Evolutionary conservation across 2,888 invertebrate species (phyloP), one percentile per base, ranked within the genome.

Genomic region (Tortricodes alternella): DNA sequence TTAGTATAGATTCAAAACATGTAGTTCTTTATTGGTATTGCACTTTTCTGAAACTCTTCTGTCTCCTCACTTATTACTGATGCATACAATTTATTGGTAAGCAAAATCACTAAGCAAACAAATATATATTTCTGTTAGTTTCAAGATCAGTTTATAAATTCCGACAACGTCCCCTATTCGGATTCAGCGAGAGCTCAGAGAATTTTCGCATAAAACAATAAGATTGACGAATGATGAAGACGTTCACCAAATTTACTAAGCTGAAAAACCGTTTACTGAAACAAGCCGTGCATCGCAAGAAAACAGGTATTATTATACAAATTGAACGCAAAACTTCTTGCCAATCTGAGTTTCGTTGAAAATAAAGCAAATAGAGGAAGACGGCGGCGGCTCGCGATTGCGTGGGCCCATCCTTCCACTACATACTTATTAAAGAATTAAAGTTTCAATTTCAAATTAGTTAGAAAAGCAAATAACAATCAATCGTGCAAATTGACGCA

Each of bases 351-450:
- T 77, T 74, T 76, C 70, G 78, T 76, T 76, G 70, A 73, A 80
- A 82, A 80, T 78, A 76, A 80, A 77, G 77, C 77, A 83, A 84
- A 85, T 80, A 82, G 78, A 82, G 74, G 71, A 73, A 76, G 74
- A 70, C 73, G 69, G 70, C 59, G 69, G 65, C 63, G 68, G 61
- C 63, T 73, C 72, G 70, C 74, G 70, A 76, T 76, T 76, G 81
- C 78, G 71, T 68, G 74, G 76, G 77, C 78, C 78, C 73, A 73
- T 72, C 73, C 70, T 73, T 75, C 71, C 71, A 66, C 71, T 67
- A 57, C 49, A 71, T 71, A 77, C 74, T 70, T 73, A 71, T 41
- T 34, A 18, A 34, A 46, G n/a, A n/a, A n/a, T n/a, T n/a, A n/a
- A 53, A 41, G 15, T 49, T 43, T 35, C 27, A 15, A 21, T 43